A percentile compares a stretch with the other conserved stretches of the same genome.
phyloP scores from a whole-genome alignment of 2,113 vertebrate species.

The Labeo rohita region DNA sequence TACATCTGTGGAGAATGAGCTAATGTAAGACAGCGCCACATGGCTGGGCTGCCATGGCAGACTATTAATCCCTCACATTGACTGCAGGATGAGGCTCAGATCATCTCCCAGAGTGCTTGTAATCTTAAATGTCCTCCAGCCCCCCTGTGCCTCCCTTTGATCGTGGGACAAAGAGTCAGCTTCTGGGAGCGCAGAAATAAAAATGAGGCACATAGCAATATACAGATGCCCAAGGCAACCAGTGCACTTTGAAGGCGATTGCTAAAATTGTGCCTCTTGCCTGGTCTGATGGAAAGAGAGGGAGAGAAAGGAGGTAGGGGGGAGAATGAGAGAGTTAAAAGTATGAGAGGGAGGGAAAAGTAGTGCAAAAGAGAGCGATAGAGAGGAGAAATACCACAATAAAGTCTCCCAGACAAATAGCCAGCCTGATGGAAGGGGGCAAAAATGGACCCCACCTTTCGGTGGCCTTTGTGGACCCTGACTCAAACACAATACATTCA shows the following conservation, averaged over 20 bases:
- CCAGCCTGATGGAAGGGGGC: no score
- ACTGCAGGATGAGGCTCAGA: constrained; percentile 52
- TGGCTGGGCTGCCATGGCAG: constrained; percentile 19
- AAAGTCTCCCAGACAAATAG: not conserved
- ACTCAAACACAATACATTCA: not conserved
- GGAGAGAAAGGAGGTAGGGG: not conserved
- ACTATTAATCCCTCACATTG: constrained; percentile 53
- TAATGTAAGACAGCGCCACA: constrained; percentile 39
- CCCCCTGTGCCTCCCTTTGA: constrained; percentile 49
- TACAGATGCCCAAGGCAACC: constrained; percentile 46
- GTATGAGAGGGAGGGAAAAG: constrained; percentile 18
- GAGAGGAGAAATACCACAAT: not conserved
- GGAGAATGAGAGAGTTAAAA: constrained; percentile 11
- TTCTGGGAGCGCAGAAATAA: constrained; percentile 43
- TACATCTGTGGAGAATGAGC: constrained; percentile 43
- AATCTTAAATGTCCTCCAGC: constrained; percentile 54
- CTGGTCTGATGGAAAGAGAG: constrained; percentile 28
- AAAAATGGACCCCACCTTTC: not conserved
- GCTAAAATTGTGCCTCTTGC: constrained; percentile 50
- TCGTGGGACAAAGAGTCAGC: constrained; percentile 54
- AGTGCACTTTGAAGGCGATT: constrained; percentile 56
- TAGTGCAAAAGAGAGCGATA: not conserved
- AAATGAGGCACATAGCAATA: constrained; percentile 48
- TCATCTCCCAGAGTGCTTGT: constrained; percentile 50
- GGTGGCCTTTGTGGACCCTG: not conserved